These are phyloP conservation scores for Ornithorhynchus anatinus DNA, from an alignment of 2,113 vertebrate genomes.

Conservation along the genomic window DNA sequence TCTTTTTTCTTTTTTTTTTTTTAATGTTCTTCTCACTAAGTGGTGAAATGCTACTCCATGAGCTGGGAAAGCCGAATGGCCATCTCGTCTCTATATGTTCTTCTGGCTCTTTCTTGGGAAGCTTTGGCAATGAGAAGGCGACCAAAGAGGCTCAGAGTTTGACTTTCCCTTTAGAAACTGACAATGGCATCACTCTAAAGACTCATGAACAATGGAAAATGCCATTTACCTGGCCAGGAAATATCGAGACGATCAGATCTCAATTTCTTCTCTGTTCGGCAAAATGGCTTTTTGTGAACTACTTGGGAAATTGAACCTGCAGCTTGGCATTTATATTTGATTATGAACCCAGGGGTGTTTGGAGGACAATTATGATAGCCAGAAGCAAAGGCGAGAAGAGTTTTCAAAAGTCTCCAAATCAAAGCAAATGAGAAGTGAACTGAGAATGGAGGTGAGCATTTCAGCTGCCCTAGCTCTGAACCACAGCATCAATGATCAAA, in stretches of 20 bases:
- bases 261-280: not conserved
- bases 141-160: too few species aligned
- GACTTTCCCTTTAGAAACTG: not conserved
- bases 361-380: accelerated
- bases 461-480: not conserved
- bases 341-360: accelerated
- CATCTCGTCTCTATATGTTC: too few species aligned
- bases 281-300: not conserved
- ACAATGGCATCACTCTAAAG: not conserved
- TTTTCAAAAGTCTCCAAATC: accelerated
- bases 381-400: accelerated
- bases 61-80: too few species aligned
- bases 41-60: accelerated
- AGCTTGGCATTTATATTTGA: accelerated
- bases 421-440: accelerated
- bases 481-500: not conserved
- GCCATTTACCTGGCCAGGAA: accelerated
- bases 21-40: accelerated
- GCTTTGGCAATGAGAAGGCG: too few species aligned
- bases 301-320: not conserved
- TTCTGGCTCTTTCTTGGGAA: too few species aligned
- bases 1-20: accelerated
- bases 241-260: accelerated
- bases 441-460: not conserved
- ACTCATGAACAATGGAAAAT: not conserved